Evolutionary conservation across 2,888 invertebrate genomes (phyloP).

Genomic region (Masnerella sp.): DNA sequence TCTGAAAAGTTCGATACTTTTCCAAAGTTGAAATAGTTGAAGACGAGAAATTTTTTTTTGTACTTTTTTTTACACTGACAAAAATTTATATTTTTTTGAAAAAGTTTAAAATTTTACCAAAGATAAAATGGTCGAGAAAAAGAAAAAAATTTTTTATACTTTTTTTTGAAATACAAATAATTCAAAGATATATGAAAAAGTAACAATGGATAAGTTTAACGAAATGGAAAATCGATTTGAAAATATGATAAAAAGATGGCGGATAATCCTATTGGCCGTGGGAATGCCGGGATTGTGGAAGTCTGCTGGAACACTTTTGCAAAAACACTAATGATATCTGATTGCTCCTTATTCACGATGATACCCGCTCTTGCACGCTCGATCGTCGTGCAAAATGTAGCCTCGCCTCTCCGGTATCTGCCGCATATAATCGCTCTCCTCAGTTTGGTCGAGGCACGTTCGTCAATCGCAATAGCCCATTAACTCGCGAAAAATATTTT

Average conservation of each 20-base stretch:
- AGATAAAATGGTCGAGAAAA: too few relatives aligned
- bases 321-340: slow-evolving; percentile 77
- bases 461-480: slow-evolving; percentile 53
- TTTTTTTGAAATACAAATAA: too few relatives aligned
- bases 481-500: slow-evolving; percentile 25
- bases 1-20: too few relatives aligned
- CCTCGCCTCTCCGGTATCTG: slow-evolving; percentile 56
- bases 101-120: too few relatives aligned
- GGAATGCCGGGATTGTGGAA: slow-evolving; percentile 58
- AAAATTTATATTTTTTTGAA: too few relatives aligned
- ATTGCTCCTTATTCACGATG: slow-evolving; percentile 75
- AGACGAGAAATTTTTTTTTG: too few relatives aligned
- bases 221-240: slow-evolving; percentile 28
- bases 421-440: slow-evolving; percentile 49
- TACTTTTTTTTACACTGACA: too few relatives aligned
- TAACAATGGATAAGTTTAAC: too few relatives aligned
- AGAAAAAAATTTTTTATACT: too few relatives aligned
- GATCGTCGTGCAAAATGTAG: slow-evolving; percentile 59
- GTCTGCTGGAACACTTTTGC: slow-evolving; percentile 51
- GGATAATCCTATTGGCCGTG: slow-evolving; percentile 44
- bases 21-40: too few relatives aligned
- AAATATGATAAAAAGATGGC: slow-evolving; percentile 33
- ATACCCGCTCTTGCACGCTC: slow-evolving; percentile 65
- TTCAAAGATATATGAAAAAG: too few relatives aligned
- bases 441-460: slow-evolving; percentile 43